Evolutionary conservation across 2,888 invertebrate genomes (phyloP), one percentile per base, ranked within the genome.

Genomic region (Seira sanloemensis): DNA sequence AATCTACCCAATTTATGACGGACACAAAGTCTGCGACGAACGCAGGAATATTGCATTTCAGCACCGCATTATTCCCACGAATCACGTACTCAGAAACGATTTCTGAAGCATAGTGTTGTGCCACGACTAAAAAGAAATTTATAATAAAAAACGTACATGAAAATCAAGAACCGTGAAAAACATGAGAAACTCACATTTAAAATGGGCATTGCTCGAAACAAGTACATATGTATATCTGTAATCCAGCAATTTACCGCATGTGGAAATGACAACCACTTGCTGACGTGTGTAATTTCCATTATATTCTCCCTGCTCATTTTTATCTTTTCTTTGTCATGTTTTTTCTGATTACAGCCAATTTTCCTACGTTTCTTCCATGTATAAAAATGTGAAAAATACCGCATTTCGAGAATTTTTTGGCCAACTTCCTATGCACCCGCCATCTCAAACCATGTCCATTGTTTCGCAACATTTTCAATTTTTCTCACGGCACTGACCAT

Each of bases 51-150:
- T 94, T 94, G 92, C 95, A 95, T 91, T 95, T 95, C 82, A 95
- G 91, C 73, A 95, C 93, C 0, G 94, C 95, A 67, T 94, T 93
- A 92, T 95, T 95, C 85, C 95, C 95, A 78, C 94, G 92, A 89
- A 95, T 95, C 73, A 95, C 95, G 91, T 95, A 95, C 91, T 95
- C 95, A 89, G 94, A 94, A 90, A 94, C 91, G 90, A 94, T 94
- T 91, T 95, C 95, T 68, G 95, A 94, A 90, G 94, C 94, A 91
- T 94, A 95, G 90, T 93, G 93, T 91, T 95, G 95, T 91, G 94
- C 94, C 71, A 95, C 95, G 90, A 95, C 95, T 95, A 72, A 88
- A 37, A 62, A 24, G 62, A n/a, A n/a, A 19, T 71, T 7, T 7
- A 27, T 4, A 23, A n/a, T 1, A 75, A n/a, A 23, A 68, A 68